Evolutionary conservation across 2,888 invertebrate genomes (phyloP), one percentile per base, ranked within the genome.

Genomic region (Morinoia aosen): DNA sequence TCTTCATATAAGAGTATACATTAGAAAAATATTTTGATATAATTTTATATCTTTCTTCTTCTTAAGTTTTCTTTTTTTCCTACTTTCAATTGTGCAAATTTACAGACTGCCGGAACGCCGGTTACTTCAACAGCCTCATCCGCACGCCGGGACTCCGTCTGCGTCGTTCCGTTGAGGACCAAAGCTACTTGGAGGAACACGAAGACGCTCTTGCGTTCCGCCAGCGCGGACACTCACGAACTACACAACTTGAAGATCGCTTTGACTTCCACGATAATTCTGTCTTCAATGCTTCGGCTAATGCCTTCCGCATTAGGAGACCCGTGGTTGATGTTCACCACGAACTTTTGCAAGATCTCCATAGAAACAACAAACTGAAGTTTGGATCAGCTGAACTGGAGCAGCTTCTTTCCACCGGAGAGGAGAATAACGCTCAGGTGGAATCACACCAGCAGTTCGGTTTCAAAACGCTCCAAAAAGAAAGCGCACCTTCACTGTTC

Each of bases 101-200:
- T 64, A 10, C 95, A 96, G 96, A 96, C n/a, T 96, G 96, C 95
- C 94, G 96, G 61, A 96, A 95, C 76, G 95, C 96, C 16, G 96
- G 96, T 48, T 94, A 95, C 95, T 95, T 96, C 95, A 95, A 95
- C 76, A 95, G 96, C 58, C 76, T 96, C 61, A 95, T 95, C 58
- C 96, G 95, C 58, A n/a, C 94, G 8, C 95, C 95, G 40, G 95
- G 95, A 2, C 76, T 95, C 25, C 96, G 96, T 14, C 96, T 96
- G 58, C 91, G 96, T 58, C 95, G 96, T 0, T 95, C 96, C 12
- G 88, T 88, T 11, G 64, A 95, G 0, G 88, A 88, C 56, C 76
- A 88, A 40, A 40, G 39, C 88, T 88, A 95, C 88, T 25, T 95
- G 48, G 96, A 96, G 64, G 96, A 96, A 58, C 94, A 94, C 33